Evolutionary conservation across 2,797 vertebrate genomes (phyloP).

Genomic region (Erethizon dorsatum): DNA sequence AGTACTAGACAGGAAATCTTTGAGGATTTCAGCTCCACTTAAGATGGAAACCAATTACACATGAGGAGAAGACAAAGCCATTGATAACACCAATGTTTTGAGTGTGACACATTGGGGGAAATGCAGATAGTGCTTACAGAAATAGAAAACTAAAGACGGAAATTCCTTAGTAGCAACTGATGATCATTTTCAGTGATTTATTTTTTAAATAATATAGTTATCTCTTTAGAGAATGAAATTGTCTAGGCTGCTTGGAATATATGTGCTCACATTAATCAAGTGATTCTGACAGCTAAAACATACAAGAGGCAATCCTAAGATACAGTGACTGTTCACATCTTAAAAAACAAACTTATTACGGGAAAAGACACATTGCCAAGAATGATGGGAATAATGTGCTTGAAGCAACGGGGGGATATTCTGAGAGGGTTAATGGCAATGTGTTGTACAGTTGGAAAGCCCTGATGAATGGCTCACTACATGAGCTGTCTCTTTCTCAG

Average conservation of each 20-base stretch:
- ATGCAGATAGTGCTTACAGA: neutral
- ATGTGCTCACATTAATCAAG: neutral
- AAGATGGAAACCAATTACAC: neutral
- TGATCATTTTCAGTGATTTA: neutral
- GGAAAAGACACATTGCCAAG: neutral
- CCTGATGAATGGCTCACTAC: neutral
- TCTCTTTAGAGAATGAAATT: neutral
- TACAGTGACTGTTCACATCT: neutral
- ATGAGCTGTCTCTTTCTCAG: neutral
- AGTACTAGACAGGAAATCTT: neutral
- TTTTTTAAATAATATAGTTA: neutral
- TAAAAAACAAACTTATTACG: neutral
- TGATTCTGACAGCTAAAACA: neutral
- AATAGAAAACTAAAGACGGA: neutral
- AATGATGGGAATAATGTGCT: neutral
- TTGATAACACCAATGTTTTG: neutral
- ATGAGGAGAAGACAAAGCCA: neutral
- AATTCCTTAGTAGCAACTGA: neutral
- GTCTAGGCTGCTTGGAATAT: neutral
- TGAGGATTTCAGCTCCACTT: neutral
- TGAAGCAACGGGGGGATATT: neutral
- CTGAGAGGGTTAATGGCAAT: neutral
- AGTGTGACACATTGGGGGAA: neutral
- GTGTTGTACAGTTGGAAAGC: neutral
- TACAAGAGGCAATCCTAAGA: neutral